phyloP scores from a whole-genome alignment of 2,113 vertebrate species.

The Gymnorhina tibicen region DNA sequence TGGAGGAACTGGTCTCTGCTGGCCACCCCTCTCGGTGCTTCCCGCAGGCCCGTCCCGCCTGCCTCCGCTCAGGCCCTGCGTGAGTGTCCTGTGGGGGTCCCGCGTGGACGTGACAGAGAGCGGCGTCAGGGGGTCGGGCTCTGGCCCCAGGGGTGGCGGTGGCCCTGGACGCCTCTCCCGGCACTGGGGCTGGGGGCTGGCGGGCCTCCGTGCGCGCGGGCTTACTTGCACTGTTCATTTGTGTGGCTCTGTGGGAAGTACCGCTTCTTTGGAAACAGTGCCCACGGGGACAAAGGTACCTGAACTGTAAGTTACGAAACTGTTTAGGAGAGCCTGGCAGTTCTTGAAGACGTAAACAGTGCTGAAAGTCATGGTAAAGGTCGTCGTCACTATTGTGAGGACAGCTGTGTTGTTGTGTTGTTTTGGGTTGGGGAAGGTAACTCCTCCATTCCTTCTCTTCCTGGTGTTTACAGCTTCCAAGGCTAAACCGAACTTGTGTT shows the following conservation, averaged over 20 bases:
- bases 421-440: neutral
- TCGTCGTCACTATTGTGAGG: fast-evolving
- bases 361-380: fast-evolving
- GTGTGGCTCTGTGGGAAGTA: neutral
- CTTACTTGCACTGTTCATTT: fast-evolving
- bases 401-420: fast-evolving
- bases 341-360: neutral
- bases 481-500: fast-evolving
- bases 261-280: neutral
- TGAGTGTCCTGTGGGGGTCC: neutral
- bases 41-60: no score
- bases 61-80: neutral
- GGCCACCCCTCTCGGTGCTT: fast-evolving
- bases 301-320: fast-evolving
- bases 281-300: fast-evolving
- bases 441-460: fast-evolving
- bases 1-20: fast-evolving
- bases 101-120: neutral
- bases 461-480: neutral
- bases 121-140: no score
- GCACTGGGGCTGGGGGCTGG: neutral
- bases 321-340: fast-evolving
- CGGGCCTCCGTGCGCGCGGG: no score
- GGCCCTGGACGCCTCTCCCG: neutral
- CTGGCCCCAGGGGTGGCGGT: fast-evolving